phyloP scores from a whole-genome alignment of 2,113 vertebrate species.

The Eulemur rufifrons region DNA sequence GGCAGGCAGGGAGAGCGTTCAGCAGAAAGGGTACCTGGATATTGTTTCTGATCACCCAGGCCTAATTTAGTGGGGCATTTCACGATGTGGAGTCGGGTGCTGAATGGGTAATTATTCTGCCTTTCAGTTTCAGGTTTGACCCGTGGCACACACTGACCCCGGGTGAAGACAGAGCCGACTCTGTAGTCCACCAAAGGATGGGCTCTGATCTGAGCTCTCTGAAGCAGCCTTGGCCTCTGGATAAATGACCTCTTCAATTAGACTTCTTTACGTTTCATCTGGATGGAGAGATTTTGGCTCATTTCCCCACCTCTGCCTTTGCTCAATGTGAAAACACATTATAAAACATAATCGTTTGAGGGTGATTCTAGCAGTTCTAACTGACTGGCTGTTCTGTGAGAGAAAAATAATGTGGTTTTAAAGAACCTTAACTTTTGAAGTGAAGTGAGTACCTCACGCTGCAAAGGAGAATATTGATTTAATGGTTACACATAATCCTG shows the following conservation, averaged over 20 bases:
- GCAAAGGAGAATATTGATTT: conserved; percentile 61
- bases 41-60: conserved; percentile 60
- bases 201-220: conserved; percentile 49
- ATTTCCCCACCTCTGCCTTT: conserved; percentile 55
- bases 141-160: conserved; percentile 33
- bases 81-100: conserved; percentile 27
- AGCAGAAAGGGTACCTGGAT: conserved; percentile 47
- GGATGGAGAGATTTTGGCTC: background rate
- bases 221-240: conserved; percentile 15
- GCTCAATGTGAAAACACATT: conserved; percentile 55
- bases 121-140: conserved; percentile 69
- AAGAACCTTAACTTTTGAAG: conserved; percentile 39
- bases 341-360: conserved; percentile 52
- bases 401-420: conserved; percentile 42
- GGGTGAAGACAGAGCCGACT: conserved; percentile 29
- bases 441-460: background rate
- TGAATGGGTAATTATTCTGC: conserved; percentile 50
- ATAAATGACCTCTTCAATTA: background rate
- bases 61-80: conserved; percentile 66
- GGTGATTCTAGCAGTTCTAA: conserved; percentile 36
- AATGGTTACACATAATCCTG: conserved; percentile 54
- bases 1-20: conserved; percentile 57
- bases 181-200: background rate
- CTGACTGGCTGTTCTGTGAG: conserved; percentile 11
- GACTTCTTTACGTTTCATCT: conserved; percentile 47